Evolutionary conservation across 2,888 invertebrate genomes (phyloP).

Genomic region (Ophion ventricosus): DNA sequence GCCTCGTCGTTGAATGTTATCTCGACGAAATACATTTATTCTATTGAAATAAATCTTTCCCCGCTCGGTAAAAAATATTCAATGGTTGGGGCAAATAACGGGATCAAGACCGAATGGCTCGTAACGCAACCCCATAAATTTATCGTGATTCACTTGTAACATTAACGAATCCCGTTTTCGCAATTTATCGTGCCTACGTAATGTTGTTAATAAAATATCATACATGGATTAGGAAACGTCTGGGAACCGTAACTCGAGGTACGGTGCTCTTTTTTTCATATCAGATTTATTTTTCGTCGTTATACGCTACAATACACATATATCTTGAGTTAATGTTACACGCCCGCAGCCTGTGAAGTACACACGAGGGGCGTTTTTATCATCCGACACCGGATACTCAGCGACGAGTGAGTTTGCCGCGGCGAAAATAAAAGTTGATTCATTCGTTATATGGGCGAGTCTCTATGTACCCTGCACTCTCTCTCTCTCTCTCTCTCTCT

Average conservation of each 20-base stretch:
- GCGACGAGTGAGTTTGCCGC: conserved; percentile 59
- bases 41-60: neutral
- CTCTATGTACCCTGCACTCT: conserved; percentile 49
- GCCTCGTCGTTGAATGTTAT: neutral
- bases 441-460: conserved; percentile 63
- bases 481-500: conserved; percentile 63
- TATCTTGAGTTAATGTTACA: conserved; percentile 43
- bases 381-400: conserved; percentile 63
- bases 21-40: neutral
- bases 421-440: conserved; percentile 66
- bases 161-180: neutral
- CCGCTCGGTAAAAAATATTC: neutral
- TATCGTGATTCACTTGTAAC: neutral
- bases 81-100: neutral
- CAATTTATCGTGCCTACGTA: neutral
- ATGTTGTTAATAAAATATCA: neutral
- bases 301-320: conserved; percentile 49
- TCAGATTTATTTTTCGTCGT: conserved; percentile 51
- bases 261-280: conserved; percentile 23
- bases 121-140: neutral
- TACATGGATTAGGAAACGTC: conserved; percentile 40
- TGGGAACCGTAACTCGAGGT: conserved; percentile 37
- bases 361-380: conserved; percentile 65
- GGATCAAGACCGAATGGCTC: neutral
- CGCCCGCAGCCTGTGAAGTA: conserved; percentile 54